Base-by-base conservation (phyloP, 2,113 vertebrate genomes). In the Meriones unguiculatus region DNA sequence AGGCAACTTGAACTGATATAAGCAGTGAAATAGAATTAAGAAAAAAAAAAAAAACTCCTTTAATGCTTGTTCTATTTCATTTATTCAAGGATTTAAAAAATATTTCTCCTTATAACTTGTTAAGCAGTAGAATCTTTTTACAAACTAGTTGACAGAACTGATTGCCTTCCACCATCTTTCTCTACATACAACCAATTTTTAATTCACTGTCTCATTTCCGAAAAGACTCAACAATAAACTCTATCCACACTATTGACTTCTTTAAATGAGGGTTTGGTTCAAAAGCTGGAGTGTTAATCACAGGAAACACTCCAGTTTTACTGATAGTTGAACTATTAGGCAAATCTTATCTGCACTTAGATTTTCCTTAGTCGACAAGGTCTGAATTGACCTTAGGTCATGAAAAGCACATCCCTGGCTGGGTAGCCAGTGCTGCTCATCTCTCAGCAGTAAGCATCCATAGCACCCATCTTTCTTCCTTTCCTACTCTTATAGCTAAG, bases 151-250 rank as follows among this genome's bases (percentile, higher is more conserved):
- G 96, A 98, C 96, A 95, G 97, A 98, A 98, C 20, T 98, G 97
- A 98, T 69, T 98, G 96, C 96, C 91, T 97, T 97, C 97, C 67
- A 98, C 96, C 97, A 98, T 98, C 94, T 98, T 97, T 95, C 96
- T 94, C 76, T 96, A 98, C 92, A 22, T 97, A 90, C 96, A 98
- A 98, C 95, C 98, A 98, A 98, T 98, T 98, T 98, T 98, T 98
- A 98, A 98, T 98, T 98, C 95, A 96, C 93, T 95, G 87, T 91
- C 97, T 98, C 82, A 98, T 98, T 98, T 98, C 97, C 57, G 0
- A 98, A 95, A 98, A 95, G 92, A 98, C 95, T 94, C n/a, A 85
- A 97, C 97, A 98, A 98, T 98, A 96, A 98, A 98, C 97, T 97
- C 77, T 73, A 95, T 75, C 89, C 89, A 96, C 84, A 92, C 30